Conservation (phyloP, 1,140 invertebrate genomes). For the Drosophila athabasca region DNA sequence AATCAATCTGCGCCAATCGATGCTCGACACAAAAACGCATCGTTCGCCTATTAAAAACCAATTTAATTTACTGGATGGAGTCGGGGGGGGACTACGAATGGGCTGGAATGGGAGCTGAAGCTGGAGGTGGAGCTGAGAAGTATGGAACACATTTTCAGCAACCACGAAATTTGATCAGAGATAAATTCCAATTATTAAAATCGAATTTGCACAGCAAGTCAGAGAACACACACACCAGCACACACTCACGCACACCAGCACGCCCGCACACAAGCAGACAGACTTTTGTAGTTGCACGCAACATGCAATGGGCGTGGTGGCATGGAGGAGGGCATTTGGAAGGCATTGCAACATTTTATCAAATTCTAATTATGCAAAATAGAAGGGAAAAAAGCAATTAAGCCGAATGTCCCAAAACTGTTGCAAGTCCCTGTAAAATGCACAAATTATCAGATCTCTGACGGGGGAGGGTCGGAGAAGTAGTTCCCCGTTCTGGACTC, state of each 20-base stretch:
- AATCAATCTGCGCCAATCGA: slow-evolving; percentile 61
- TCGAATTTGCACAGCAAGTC: slow-evolving; percentile 67
- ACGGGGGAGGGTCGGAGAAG: background rate
- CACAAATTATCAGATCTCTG: slow-evolving; percentile 62
- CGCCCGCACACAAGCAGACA: background rate
- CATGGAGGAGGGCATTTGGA: slow-evolving; percentile 5
- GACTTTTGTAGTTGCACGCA: slow-evolving; percentile 5
- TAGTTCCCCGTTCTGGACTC: slow-evolving; percentile 32
- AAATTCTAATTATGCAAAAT: slow-evolving; percentile 70
- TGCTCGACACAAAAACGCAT: slow-evolving; percentile 44
- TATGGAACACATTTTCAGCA: slow-evolving; percentile 43
- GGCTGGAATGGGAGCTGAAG: background rate
- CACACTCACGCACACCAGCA: background rate
- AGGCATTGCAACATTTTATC: slow-evolving; percentile 56
- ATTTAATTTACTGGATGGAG: slow-evolving; percentile 58
- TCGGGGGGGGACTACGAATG: background rate
- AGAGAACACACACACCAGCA: background rate
- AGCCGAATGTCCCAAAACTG: slow-evolving; percentile 46
- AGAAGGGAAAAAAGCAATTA: slow-evolving; percentile 74
- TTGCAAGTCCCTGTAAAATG: slow-evolving; percentile 48
- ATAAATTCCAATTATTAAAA: slow-evolving; percentile 79
- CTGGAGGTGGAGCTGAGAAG: slow-evolving; percentile 11
- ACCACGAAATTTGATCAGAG: slow-evolving; percentile 61
- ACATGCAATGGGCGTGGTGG: slow-evolving; percentile 57
- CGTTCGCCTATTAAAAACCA: slow-evolving; percentile 66